Base-by-base conservation (phyloP, 2,113 vertebrate species). In the Oceanodroma tethys region DNA sequence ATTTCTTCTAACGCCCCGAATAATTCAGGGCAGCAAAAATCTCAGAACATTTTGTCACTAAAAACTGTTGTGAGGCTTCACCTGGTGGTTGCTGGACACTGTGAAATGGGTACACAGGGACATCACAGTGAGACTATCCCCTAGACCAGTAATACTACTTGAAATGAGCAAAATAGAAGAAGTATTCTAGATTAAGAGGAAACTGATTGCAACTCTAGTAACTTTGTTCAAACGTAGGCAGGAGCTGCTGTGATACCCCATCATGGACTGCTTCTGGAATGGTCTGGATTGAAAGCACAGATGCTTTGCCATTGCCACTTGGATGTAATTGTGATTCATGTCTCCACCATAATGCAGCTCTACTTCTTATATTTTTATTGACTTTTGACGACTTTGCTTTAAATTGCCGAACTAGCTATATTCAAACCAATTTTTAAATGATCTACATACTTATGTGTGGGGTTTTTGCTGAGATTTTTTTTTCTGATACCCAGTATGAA, bases 401-500 rank as follows among this genome's bases (percentile, higher is more conserved):
- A 65, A 53, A 70, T 66, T 88, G 65, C 40, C 22, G 38, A 90
- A 88, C 13, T 16, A 68, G 4, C 18, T 60, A 9, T 55, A 56
- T 6, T 25, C 66, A 73, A 66, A 18, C 16, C 21, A 34, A 30
- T 7, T 78, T 76, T 91, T 62, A 82, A 72, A 75, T 47, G 7
- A 55, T 29, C 29, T 89, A 13, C 16, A 6, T n/a, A 40, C 7
- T 15, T 71, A 29, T 11, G 2, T 20, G 5, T 43, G 32, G 20
- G 4, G 0, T 1, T 47, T 63, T 25, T 2, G 1, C 5, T 43
- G 62, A 52, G 10, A 4, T 5, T 22, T 15, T 30, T 42, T 73
- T 87, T 90, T 59, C 40, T 85, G 29, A 47, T 30, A 47, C 4
- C 3, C 9, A 32, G 11, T 79, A 90, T 68, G 30, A 86, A 88